Percentiles rank a stretch among this genome's conserved stretches.
These are phyloP conservation scores for Sesamia inferens DNA, from an alignment of 2,888 invertebrate species.

Conservation along the genomic window DNA sequence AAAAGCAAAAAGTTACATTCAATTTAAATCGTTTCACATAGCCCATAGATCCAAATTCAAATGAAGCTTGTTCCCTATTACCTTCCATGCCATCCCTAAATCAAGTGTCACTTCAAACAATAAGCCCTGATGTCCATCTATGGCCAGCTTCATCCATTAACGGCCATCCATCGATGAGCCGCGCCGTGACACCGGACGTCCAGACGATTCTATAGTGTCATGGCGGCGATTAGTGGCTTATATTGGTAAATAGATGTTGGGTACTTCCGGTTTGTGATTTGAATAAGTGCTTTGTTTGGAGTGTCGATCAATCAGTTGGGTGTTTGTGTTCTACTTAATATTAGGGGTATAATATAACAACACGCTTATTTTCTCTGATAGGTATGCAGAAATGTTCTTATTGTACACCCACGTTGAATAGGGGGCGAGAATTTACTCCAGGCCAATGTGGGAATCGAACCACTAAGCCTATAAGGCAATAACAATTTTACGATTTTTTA, in stretches of 20 bases:
- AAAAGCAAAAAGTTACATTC: background rate
- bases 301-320: background rate
- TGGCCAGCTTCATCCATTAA: slow-evolving; percentile 38
- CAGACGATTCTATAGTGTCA: slow-evolving; percentile 44
- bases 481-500: no score
- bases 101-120: slow-evolving; percentile 57
- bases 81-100: slow-evolving; percentile 31
- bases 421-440: no score
- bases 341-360: background rate
- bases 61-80: background rate
- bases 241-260: slow-evolving; percentile 42
- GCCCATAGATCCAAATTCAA: background rate
- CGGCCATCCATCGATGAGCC: slow-evolving; percentile 34
- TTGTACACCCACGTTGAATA: no score
- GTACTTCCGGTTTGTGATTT: slow-evolving; percentile 25
- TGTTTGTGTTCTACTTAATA: background rate
- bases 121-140: slow-evolving; percentile 54
- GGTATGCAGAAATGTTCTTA: background rate
- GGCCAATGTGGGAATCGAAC: no score
- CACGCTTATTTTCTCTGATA: background rate
- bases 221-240: slow-evolving; percentile 43
- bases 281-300: slow-evolving; percentile 16
- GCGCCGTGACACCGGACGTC: slow-evolving; percentile 43
- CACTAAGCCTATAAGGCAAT: no score
- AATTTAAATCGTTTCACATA: background rate